Evolutionary conservation across 1,140 invertebrate species (phyloP), one percentile per base, ranked within the genome.

Genomic region (Laupala kohalensis): DNA sequence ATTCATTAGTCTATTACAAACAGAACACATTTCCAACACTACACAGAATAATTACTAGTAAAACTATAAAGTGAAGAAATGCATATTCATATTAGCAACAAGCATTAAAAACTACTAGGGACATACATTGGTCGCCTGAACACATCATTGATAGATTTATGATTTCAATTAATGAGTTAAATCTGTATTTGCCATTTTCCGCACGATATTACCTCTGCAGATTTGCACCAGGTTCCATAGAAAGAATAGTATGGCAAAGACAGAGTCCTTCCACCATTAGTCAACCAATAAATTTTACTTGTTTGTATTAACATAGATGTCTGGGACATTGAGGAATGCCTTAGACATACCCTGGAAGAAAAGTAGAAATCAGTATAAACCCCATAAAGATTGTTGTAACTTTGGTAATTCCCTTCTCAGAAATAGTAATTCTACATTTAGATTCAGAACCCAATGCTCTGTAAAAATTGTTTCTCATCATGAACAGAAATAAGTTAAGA

Each of bases 251-350:
- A 92, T 87, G 73, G 92, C 86, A 81, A 99, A 99, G 5, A 97
- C 92, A 4, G 90, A 92, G 82, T 99, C 92, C 4, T 97, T 99
- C 98, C 98, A 87, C 93, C 97, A 74, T 97, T 97, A 53, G 98
- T 97, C 72, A 99, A 83, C 82, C 78, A 99, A 82, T 28, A 99
- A 84, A 79, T 98, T 99, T 74, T 99, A 81, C 77, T 95, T 93
- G 76, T 93, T 88, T 64, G 99, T 94, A 78, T 91, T 92, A 73
- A 96, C 85, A 77, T 98, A 95, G 73, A 99, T 89, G 75, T 95
- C 97, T 71, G 97, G 97, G 83, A 99, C 99, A 86, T 99, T 99
- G 77, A 97, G 90, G 89, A 99, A 99, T 26, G 97, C 97, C 76
- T 90, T 89, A 68, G 89, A 90, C 69, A 99, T 86, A 76, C 97